Base-by-base conservation (phyloP, 1,140 invertebrate species). In the Centruroides sculpturatus region DNA sequence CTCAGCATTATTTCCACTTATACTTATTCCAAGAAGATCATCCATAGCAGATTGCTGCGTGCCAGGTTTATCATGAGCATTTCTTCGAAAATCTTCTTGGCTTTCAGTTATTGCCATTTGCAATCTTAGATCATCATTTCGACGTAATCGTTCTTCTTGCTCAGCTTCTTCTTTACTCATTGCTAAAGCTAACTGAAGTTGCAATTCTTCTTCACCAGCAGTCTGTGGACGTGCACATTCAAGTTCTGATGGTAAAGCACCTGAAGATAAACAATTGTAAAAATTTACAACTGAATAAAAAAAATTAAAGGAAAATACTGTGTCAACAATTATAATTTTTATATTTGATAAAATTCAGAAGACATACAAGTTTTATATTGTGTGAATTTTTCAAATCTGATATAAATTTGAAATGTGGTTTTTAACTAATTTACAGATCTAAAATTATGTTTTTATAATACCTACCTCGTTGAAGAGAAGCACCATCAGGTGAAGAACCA, bases 161-260 rank as follows among this genome's bases (percentile, higher is more conserved):
- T 99, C 95, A 36, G 94, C 93, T 78, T 99, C 96, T 75, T 99
- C 96, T 62, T 94, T 85, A 57, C 91, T 96, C 89, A 99, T 96
- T 53, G 95, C 96, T 70, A 99, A 78, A 41, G 96, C 96, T 68
- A 99, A 80, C 77, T 99, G 93, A 61, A 99, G 76, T 74, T 99
- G 96, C 63, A 99, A 78, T 74, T 99, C 95, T 78, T 99, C 96
- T 75, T 99, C 96, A 0, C 94, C 94, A 3, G 88, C 85, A 1
- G 93, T 97, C 68, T 92, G 89, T 6, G 95, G 95, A 56, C 95
- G 80, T 35, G 93, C 93, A 72, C 85, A 82, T 77, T 98, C 94
- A 65, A 96, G 77, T 71, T 97, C 93, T 62, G 86, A 80, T 66
- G 70, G 71, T 35, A 68, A 52, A 58, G 56, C 59, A 52, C 62